Evolutionary conservation across 2,797 vertebrate genomes (phyloP).

Genomic region (Discoglossus pictus): DNA sequence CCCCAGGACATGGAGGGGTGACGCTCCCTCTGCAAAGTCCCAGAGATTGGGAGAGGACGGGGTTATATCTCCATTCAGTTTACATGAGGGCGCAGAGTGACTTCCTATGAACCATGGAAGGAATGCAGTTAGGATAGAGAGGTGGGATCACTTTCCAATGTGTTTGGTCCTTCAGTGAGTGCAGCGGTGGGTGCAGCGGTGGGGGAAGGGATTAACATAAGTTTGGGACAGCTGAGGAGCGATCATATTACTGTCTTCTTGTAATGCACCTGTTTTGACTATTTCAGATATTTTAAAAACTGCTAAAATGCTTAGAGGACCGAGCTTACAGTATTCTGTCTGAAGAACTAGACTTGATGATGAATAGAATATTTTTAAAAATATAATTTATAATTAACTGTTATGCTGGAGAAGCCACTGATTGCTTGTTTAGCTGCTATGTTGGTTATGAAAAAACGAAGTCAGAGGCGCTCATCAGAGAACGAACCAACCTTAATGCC

Average conservation of each 20-base stretch:
- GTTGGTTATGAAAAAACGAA: too few relatives aligned
- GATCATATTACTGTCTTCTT: conserved; percentile 55
- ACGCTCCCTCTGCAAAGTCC: neutral
- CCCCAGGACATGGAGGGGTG: neutral
- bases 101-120: conserved; percentile 20
- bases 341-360: too few relatives aligned
- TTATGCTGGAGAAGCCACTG: too few relatives aligned
- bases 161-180: conserved; percentile 55
- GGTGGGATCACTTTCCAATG: conserved; percentile 53
- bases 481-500: too few relatives aligned
- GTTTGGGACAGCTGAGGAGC: conserved; percentile 56
- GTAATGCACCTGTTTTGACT: conserved; percentile 53
- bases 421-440: too few relatives aligned
- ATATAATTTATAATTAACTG: too few relatives aligned
- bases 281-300: conserved; percentile 25
- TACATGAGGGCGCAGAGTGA: conserved; percentile 22
- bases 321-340: too few relatives aligned
- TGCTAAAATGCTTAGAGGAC: neutral
- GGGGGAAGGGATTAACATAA: conserved; percentile 27
- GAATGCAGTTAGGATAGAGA: conserved; percentile 30
- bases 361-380: too few relatives aligned
- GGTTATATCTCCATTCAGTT: conserved; percentile 48
- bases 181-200: conserved; percentile 43
- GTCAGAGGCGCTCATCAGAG: too few relatives aligned
- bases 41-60: neutral